Base-by-base conservation (phyloP, 2,797 vertebrate genomes). In the Gorsachius magnificus region DNA sequence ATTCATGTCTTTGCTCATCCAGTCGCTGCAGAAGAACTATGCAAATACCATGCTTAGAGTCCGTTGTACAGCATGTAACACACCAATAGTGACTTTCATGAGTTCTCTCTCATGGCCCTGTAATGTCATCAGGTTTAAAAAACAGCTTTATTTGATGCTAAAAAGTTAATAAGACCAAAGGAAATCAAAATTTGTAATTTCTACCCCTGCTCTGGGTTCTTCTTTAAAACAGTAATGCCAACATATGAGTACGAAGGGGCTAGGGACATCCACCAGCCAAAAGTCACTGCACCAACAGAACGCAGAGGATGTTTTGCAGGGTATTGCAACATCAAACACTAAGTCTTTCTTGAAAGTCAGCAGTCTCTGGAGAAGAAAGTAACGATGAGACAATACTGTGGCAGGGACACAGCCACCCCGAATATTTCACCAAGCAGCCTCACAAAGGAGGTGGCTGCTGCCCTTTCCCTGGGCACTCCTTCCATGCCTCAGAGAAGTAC, bases 181-280 rank as follows among this genome's bases (percentile, higher is more conserved):
- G 17, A 79, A 89, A 58, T 17, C 0, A 58, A 41, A 85, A 51
- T 5, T 3, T 61, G 24, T 15, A n/a, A 16, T 63, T 64, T 31
- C 33, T 83, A 22, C 24, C 6, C 3, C 50, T 83, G 18, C 20
- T 53, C 28, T 66, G 25, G 7, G 7, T 57, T 85, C 36, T 60
- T 83, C 86, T 6, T 45, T 53, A 43, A 20, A 31, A 43, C 18
- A 68, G 5, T 33, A 35, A 58, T 25, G 26, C 16, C 19, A 82
- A 3, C 2, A 13, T 25, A 11, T 1, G 4, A 19, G 20, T 48
- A 19, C 13, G 3, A 4, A 8, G 14, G 10, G 18, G 5, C 41
- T 86, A 31, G 6, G 15, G 18, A 41, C 7, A 75, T 5, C 28
- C 17, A 60, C 6, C 53, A 76, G 19, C 6, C 24, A 31, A 26